A percentile compares a stretch with the other conserved stretches of the same genome.
phyloP scores from a whole-genome alignment of 2,888 invertebrate species.

The Horisme vitalbata region DNA sequence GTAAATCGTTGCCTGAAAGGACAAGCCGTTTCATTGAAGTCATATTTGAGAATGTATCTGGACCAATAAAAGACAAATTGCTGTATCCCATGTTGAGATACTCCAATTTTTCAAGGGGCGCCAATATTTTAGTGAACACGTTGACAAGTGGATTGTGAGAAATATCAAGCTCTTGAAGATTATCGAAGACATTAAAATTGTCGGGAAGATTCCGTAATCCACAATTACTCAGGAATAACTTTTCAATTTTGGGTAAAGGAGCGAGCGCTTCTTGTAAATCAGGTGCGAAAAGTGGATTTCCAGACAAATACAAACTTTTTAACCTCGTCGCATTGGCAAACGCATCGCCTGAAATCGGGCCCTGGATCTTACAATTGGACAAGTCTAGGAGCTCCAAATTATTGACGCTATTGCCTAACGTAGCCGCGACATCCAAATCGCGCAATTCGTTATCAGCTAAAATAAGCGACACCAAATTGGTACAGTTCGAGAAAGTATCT shows the following conservation, averaged over 20 bases:
- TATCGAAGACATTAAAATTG: slow-evolving; percentile 85
- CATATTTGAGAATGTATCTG: slow-evolving; percentile 87
- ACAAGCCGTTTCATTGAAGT: slow-evolving; percentile 85
- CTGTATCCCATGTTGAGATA: slow-evolving; percentile 89
- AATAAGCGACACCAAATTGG: slow-evolving; percentile 84
- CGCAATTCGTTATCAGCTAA: slow-evolving; percentile 86
- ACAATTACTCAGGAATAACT: slow-evolving; percentile 86
- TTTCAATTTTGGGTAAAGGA: slow-evolving; percentile 85
- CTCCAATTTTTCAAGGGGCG: slow-evolving; percentile 85
- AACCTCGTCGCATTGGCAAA: slow-evolving; percentile 87
- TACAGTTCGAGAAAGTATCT: slow-evolving; percentile 85
- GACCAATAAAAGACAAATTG: slow-evolving; percentile 85
- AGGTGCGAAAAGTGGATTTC: slow-evolving; percentile 86
- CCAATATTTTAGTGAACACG: slow-evolving; percentile 85
- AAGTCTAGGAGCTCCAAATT: slow-evolving; percentile 86
- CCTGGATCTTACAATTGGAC: slow-evolving; percentile 86
- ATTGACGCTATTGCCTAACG: slow-evolving; percentile 85
- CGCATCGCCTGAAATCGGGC: slow-evolving; percentile 86
- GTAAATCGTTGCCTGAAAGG: slow-evolving; percentile 86
- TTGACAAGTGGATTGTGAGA: slow-evolving; percentile 87
- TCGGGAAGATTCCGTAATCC: slow-evolving; percentile 85
- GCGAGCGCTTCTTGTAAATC: slow-evolving; percentile 86
- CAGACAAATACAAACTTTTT: slow-evolving; percentile 85
- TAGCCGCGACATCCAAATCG: slow-evolving; percentile 85
- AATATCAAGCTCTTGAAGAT: slow-evolving; percentile 86